Conservation (phyloP, 37 sponge, comb jelly and placozoan genomes). For the Mnemiopsis leidyi region DNA sequence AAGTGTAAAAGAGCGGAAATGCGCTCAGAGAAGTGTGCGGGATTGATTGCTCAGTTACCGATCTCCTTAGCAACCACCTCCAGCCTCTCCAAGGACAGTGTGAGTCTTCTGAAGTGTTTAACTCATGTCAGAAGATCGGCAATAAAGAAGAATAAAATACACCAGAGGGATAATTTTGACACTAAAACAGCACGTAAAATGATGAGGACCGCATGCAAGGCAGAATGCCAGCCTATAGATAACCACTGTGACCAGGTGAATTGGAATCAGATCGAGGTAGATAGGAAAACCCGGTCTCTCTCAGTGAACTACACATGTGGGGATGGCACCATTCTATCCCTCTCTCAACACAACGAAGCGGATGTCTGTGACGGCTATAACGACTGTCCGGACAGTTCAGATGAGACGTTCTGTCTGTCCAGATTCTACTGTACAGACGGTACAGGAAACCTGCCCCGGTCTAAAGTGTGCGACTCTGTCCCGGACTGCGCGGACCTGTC, state of each 20-base stretch:
- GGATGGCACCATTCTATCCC: not conserved
- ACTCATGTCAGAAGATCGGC: not conserved
- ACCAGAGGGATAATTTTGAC: too few species aligned
- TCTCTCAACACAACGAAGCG: not conserved
- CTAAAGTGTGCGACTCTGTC: not conserved
- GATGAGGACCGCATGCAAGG: not conserved
- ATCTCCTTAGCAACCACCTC: too few species aligned
- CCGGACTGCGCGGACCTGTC: slow-evolving; percentile 27
- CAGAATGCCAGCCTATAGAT: not conserved
- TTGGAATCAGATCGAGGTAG: not conserved
- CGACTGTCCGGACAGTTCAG: not conserved
- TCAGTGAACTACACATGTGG: not conserved
- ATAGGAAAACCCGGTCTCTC: not conserved
- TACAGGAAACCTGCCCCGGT: not conserved
- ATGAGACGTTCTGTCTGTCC: not conserved
- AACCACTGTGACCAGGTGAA: not conserved
- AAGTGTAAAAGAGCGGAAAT: not conserved
- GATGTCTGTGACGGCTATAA: not conserved
- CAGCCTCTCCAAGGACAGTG: not conserved
- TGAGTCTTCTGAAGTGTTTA: not conserved
- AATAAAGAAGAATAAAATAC: not conserved
- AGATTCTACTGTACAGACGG: not conserved
- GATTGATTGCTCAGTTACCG: not conserved
- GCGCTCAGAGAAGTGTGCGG: not conserved
- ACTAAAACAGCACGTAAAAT: not conserved